A percentile compares a stretch with the other conserved stretches of the same genome.
These are phyloP conservation scores for Bungarus multicinctus DNA, from an alignment of 2,113 vertebrate genomes.

Conservation along the genomic window DNA sequence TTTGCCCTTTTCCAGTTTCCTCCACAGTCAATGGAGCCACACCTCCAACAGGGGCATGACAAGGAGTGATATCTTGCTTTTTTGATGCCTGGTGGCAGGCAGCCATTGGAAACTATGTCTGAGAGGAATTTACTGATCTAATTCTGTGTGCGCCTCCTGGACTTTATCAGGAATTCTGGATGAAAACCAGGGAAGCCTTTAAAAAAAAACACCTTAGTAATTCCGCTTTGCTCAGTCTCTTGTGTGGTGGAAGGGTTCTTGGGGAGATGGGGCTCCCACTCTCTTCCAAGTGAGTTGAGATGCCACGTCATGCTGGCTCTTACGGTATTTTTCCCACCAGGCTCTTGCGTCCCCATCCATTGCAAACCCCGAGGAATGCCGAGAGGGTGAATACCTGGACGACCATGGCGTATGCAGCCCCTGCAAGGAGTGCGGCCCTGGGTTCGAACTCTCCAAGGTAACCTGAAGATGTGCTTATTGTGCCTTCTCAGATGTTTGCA, in stretches of 20 bases:
- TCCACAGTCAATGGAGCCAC: too few species aligned
- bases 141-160: not conserved
- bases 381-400: constrained; percentile 69
- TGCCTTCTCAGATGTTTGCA: not conserved
- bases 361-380: constrained; percentile 58
- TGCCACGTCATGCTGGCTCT: not conserved
- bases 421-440: constrained; percentile 75
- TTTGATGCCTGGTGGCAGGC: not conserved
- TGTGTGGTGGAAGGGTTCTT: not conserved
- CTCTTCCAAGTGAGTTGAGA: not conserved
- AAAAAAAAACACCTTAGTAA: not conserved
- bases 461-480: not conserved
- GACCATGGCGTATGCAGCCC: constrained; percentile 65
- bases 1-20: too few species aligned
- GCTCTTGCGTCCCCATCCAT: constrained; percentile 5
- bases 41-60: too few species aligned
- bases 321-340: not conserved
- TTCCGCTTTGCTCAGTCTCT: not conserved
- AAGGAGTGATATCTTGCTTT: not conserved
- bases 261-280: not conserved
- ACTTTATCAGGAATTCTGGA: not conserved
- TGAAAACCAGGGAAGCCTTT: not conserved
- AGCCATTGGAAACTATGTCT: not conserved
- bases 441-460: constrained; percentile 81
- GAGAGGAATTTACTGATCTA: not conserved